Evolutionary conservation across 2,888 invertebrate species (phyloP).

Genomic region (Mythimna ferrago): DNA sequence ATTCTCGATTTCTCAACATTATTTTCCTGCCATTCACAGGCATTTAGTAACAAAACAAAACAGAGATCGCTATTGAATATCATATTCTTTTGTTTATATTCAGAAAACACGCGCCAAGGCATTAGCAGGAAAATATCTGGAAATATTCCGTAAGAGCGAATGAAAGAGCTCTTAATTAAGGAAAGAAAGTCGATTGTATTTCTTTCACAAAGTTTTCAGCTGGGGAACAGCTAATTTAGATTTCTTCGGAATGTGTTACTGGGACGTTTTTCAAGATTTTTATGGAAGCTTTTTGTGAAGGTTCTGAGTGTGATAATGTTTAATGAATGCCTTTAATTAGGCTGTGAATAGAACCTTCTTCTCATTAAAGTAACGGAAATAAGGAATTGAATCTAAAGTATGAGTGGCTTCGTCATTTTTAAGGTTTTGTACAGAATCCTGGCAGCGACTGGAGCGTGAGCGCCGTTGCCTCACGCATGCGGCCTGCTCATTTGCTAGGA

Average conservation of each 20-base stretch:
- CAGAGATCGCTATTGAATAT: constrained; percentile 40
- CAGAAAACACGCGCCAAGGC: constrained; percentile 67
- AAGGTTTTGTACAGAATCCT: too few relatives aligned
- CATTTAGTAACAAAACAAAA: constrained; percentile 30
- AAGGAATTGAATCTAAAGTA: not conserved
- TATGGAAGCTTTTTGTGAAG: constrained; percentile 8
- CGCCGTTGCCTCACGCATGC: too few relatives aligned
- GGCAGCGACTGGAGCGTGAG: too few relatives aligned
- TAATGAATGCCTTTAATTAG: constrained; percentile 23
- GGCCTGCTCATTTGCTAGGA: too few relatives aligned
- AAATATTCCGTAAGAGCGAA: constrained; percentile 59
- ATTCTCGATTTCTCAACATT: not conserved
- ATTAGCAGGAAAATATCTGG: constrained; percentile 67
- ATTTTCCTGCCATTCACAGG: constrained; percentile 2
- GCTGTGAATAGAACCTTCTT: not conserved
- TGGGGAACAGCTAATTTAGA: constrained; percentile 39
- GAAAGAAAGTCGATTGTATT: constrained; percentile 49
- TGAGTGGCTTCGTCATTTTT: not conserved
- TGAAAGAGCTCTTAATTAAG: constrained; percentile 68
- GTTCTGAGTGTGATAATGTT: constrained; percentile 14
- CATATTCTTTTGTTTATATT: constrained; percentile 57
- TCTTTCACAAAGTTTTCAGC: constrained; percentile 47
- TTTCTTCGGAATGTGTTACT: constrained; percentile 20
- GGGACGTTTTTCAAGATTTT: constrained; percentile 28
- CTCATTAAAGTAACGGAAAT: not conserved